These are phyloP conservation scores for Chloroceryle amazona DNA, from an alignment of 2,797 vertebrate species.

Conservation along the genomic window DNA sequence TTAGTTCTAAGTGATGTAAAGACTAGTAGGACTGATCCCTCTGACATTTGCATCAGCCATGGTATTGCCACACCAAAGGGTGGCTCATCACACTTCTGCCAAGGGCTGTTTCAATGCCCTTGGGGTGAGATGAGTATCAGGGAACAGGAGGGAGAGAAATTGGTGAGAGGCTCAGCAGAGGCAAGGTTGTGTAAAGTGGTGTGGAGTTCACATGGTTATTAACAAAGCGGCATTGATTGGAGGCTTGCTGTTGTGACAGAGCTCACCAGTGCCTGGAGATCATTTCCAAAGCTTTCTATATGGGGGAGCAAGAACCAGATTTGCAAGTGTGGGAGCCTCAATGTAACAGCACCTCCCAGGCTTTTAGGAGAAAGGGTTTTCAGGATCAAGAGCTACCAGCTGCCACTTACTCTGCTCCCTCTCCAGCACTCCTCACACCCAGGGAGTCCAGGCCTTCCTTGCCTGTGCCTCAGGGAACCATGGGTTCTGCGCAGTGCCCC, in stretches of 20 bases:
- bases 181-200: constrained; percentile 63
- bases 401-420: neutral
- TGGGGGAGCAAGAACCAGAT: constrained; percentile 29
- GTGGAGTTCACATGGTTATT: constrained; percentile 24
- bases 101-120: constrained; percentile 60
- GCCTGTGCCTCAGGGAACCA: neutral
- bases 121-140: constrained; percentile 60
- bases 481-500: neutral
- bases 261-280: constrained; percentile 31
- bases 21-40: neutral
- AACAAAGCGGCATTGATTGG: constrained; percentile 68
- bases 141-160: constrained; percentile 1
- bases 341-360: neutral
- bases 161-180: neutral
- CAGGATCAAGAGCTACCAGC: neutral
- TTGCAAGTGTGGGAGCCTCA: neutral
- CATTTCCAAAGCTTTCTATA: constrained; percentile 30
- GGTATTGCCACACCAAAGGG: constrained; percentile 56
- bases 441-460: neutral
- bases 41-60: neutral
- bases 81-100: constrained; percentile 28
- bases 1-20: neutral
- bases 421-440: neutral
- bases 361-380: neutral
- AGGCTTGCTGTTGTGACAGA: constrained; percentile 20